Percentiles rank a stretch among this genome's conserved stretches.
Evolutionary conservation across 2,113 vertebrate species (phyloP).

Genomic region (Nicator chloris): DNA sequence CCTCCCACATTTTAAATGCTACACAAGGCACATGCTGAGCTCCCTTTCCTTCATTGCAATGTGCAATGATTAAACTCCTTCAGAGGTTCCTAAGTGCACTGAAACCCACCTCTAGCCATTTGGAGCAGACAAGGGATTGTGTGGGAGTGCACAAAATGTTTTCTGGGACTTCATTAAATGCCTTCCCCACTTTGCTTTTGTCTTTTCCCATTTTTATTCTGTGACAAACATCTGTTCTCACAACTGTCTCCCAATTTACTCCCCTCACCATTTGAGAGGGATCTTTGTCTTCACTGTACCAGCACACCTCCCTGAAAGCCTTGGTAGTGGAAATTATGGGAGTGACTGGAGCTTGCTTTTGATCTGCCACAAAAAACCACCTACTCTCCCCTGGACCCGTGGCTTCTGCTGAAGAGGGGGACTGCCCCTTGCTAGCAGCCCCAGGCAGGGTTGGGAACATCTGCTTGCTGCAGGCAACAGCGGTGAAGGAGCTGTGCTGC

Average conservation of each 20-base stretch:
- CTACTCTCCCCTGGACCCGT: not conserved
- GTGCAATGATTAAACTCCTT: not conserved
- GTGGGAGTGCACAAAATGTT: not conserved
- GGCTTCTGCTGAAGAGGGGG: not conserved
- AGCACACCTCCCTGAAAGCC: not conserved
- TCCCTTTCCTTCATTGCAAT: fast-evolving
- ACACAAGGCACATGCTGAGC: not conserved
- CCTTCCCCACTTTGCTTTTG: not conserved
- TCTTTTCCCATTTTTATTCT: not conserved
- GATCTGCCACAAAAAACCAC: not conserved
- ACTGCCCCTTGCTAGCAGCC: not conserved
- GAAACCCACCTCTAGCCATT: not conserved
- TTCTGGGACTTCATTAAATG: not conserved
- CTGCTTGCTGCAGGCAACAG: not conserved
- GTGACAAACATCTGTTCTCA: not conserved
- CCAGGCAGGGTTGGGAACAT: not conserved
- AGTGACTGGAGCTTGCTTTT: not conserved
- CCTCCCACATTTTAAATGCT: not conserved
- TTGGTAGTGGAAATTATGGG: not conserved
- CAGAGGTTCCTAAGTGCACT: not conserved
- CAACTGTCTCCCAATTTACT: not conserved
- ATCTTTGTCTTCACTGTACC: not conserved
- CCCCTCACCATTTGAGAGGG: not conserved
- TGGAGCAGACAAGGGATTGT: not conserved
- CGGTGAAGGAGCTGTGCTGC: not conserved